phyloP scores from a whole-genome alignment of 2,888 invertebrate species.

The Drosophila ustulata region DNA sequence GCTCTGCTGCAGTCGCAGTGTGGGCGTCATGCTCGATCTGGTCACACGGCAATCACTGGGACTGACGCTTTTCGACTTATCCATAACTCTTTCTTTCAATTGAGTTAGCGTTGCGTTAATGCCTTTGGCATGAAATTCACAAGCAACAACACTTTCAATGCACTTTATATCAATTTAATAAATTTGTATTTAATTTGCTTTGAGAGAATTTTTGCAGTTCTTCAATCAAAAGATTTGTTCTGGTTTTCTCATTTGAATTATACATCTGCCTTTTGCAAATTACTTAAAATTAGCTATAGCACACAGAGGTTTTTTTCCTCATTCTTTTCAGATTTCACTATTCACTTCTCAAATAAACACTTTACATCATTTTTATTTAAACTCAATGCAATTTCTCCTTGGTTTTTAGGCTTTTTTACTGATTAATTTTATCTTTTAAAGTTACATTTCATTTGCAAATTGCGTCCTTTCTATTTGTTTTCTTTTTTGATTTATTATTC shows the following conservation, averaged over 20 bases:
- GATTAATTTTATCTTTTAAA: background rate
- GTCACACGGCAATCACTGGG: conserved; percentile 80
- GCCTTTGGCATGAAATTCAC: too few relatives aligned
- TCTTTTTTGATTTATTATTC: background rate
- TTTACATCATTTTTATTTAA: background rate
- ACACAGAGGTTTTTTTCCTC: too few relatives aligned
- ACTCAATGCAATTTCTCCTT: background rate
- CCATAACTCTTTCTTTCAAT: conserved; percentile 58
- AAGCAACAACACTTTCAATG: background rate
- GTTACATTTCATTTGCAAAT: background rate
- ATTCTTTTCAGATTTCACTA: too few relatives aligned
- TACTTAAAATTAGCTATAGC: too few relatives aligned
- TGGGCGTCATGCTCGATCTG: conserved; percentile 75
- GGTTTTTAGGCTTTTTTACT: background rate
- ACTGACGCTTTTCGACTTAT: conserved; percentile 74
- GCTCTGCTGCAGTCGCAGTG: conserved; percentile 67
- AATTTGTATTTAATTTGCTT: background rate
- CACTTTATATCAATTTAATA: background rate
- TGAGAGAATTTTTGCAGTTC: too few relatives aligned
- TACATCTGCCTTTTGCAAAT: too few relatives aligned
- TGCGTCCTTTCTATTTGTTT: background rate
- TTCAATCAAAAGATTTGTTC: too few relatives aligned
- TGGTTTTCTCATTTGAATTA: too few relatives aligned
- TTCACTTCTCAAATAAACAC: background rate
- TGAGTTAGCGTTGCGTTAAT: background rate